These are phyloP conservation scores for Trematomus loennbergii DNA, from an alignment of 2,113 vertebrate species.

Conservation along the genomic window DNA sequence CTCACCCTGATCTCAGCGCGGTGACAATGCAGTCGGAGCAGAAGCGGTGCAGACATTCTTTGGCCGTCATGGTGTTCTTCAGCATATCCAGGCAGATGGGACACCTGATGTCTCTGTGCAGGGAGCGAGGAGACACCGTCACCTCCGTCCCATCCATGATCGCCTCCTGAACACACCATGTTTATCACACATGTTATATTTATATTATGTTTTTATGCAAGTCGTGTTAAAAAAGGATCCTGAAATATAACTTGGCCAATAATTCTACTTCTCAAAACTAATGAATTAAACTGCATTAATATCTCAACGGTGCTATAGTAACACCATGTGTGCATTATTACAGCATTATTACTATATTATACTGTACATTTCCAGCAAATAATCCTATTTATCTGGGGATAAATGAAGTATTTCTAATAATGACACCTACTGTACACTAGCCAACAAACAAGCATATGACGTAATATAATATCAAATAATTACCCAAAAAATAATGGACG, in stretches of 20 bases:
- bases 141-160: constrained; percentile 93
- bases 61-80: constrained; percentile 96
- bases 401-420: too few species aligned
- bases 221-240: not conserved
- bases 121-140: constrained; percentile 89
- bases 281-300: too few species aligned
- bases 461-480: not conserved
- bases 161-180: constrained; percentile 83
- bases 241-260: not conserved
- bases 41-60: constrained; percentile 93
- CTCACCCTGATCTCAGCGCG: constrained; percentile 89
- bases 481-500: too few species aligned
- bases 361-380: too few species aligned
- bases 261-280: too few species aligned
- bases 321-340: too few species aligned
- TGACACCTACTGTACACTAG: too few species aligned
- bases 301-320: too few species aligned
- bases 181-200: not conserved
- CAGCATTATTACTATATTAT: too few species aligned
- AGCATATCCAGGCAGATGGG: constrained; percentile 95
- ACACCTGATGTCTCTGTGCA: constrained; percentile 94
- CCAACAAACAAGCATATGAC: too few species aligned
- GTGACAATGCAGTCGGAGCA: constrained; percentile 95
- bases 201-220: not conserved
- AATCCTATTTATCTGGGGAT: too few species aligned